A percentile compares a stretch with the other conserved stretches of the same genome.
These are phyloP conservation scores for Penaeus japonicus DNA, from an alignment of 1,140 invertebrate species.

Conservation along the genomic window DNA sequence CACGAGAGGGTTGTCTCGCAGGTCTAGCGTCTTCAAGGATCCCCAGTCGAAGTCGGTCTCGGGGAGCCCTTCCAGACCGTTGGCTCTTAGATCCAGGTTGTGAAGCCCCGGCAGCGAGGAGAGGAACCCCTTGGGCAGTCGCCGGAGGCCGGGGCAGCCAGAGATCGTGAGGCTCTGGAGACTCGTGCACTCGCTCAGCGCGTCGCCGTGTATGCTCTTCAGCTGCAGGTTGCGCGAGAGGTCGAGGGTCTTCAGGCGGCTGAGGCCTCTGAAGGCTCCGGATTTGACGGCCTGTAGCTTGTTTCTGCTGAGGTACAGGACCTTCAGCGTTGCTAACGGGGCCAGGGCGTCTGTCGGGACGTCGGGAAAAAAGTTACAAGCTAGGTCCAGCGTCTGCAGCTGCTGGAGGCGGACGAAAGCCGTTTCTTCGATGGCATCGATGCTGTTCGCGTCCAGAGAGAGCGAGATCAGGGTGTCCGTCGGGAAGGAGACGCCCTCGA, in stretches of 20 bases:
- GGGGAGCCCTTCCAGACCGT: conserved; percentile 79
- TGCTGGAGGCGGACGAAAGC: conserved; percentile 26
- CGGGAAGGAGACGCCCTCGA: conserved; percentile 39
- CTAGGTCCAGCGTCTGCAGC: conserved; percentile 41
- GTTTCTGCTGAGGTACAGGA: conserved; percentile 51
- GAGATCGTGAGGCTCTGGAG: conserved; percentile 79
- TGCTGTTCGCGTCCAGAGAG: conserved; percentile 52
- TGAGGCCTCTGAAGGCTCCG: conserved; percentile 34
- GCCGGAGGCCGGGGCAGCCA: conserved; percentile 74
- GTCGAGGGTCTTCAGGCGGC: conserved; percentile 40
- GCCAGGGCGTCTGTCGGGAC: conserved; percentile 49
- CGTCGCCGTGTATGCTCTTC: conserved; percentile 21
- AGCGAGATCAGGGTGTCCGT: conserved; percentile 19
- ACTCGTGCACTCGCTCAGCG: conserved; percentile 34
- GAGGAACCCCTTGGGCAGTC: conserved; percentile 69
- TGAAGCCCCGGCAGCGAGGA: conserved; percentile 69
- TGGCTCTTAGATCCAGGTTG: conserved; percentile 77
- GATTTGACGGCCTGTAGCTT: conserved; percentile 38
- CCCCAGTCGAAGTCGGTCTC: conserved; percentile 42
- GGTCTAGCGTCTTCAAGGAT: conserved; percentile 62
- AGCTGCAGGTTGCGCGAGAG: conserved; percentile 52
- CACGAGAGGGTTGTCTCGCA: conserved; percentile 82
- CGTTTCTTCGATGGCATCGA: conserved; percentile 29
- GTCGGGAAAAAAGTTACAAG: conserved; percentile 41
- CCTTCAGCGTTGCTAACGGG: conserved; percentile 21